Percentiles rank a stretch among this genome's conserved stretches.
These are phyloP conservation scores for Galeruca laticollis DNA, from an alignment of 2,888 invertebrate genomes.

Conservation along the genomic window DNA sequence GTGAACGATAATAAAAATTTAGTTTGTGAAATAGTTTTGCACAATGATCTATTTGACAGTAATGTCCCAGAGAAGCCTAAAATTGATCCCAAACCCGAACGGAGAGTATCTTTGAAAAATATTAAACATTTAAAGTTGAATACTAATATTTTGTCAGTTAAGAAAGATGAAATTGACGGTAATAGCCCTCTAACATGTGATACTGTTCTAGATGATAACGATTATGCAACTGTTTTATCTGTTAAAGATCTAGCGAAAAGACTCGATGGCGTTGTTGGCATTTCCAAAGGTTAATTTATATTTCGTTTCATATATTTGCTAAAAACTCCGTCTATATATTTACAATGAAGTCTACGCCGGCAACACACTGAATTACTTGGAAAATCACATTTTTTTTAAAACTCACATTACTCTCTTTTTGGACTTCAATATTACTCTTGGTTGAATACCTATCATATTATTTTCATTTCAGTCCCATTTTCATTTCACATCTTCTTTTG, in stretches of 20 bases:
- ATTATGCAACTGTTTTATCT: slow-evolving; percentile 33
- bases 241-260: slow-evolving; percentile 50
- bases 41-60: neutral
- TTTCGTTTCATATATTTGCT: too few species aligned
- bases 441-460: too few species aligned
- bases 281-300: slow-evolving; percentile 17
- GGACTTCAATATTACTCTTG: too few species aligned
- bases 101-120: slow-evolving; percentile 59
- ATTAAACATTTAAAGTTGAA: slow-evolving; percentile 53
- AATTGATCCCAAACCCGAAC: slow-evolving; percentile 24
- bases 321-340: too few species aligned
- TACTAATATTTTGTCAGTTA: slow-evolving; percentile 20
- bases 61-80: neutral
- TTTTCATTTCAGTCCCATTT: too few species aligned
- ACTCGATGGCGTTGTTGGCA: slow-evolving; percentile 42
- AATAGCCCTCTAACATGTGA: slow-evolving; percentile 52
- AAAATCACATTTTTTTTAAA: too few species aligned
- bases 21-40: neutral
- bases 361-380: too few species aligned
- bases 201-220: slow-evolving; percentile 44
- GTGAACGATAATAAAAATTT: neutral
- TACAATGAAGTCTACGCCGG: too few species aligned
- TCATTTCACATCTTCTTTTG: too few species aligned
- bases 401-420: too few species aligned
- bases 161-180: slow-evolving; percentile 28